Percentiles rank a stretch among this genome's conserved stretches.
phyloP scores from a whole-genome alignment of 2,888 invertebrate species.

The Eupsilia transversa region DNA sequence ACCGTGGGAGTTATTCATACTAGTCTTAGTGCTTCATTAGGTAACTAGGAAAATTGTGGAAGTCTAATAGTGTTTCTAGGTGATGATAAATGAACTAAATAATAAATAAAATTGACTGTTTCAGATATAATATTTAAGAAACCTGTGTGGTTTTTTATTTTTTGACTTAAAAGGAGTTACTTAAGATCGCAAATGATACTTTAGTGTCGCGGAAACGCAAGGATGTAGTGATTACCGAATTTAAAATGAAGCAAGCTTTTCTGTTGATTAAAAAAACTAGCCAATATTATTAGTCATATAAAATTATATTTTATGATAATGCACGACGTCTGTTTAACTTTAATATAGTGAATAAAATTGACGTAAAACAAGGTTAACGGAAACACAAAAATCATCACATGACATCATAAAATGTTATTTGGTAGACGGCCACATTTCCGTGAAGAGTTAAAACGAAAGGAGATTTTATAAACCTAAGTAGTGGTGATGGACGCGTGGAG shows the following conservation, averaged over 20 bases:
- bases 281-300: not conserved
- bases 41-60: not conserved
- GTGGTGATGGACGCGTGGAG: not conserved
- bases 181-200: not conserved
- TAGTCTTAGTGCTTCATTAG: not conserved
- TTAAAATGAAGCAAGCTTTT: not conserved
- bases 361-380: not conserved
- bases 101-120: not conserved
- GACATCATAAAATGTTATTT: not conserved
- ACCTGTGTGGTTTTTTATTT: not conserved
- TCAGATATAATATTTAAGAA: not conserved
- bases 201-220: too few species aligned
- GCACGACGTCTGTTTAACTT: not conserved
- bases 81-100: too few species aligned
- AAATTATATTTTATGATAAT: not conserved
- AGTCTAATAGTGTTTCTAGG: not conserved
- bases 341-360: not conserved
- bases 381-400: not conserved
- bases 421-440: not conserved
- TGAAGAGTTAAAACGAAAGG: not conserved
- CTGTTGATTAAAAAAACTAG: not conserved
- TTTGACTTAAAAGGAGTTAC: too few species aligned
- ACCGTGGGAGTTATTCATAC: slow-evolving; percentile 11
- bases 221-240: not conserved
- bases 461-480: too few species aligned